phyloP scores from a whole-genome alignment of 2,113 vertebrate species.

The Trogon surrucura region DNA sequence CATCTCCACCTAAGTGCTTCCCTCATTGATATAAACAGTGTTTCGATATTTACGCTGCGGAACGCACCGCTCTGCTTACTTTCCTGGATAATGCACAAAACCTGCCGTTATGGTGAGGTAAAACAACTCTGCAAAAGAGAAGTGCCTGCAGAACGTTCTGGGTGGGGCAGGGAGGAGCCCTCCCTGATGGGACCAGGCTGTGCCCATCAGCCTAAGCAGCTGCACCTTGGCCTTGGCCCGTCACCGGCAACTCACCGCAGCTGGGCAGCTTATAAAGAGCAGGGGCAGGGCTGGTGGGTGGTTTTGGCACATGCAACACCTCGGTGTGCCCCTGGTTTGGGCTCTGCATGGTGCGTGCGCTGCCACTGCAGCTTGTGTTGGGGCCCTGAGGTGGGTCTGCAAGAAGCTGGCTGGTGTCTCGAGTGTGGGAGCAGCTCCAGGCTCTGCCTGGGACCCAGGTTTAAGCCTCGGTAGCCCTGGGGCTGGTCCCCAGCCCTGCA shows the following conservation, averaged over 20 bases:
- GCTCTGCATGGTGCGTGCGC: rapidly evolving
- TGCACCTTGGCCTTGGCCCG: neutral
- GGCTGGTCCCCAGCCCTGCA: neutral
- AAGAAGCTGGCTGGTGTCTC: rapidly evolving
- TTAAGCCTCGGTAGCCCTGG: neutral
- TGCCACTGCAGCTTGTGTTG: rapidly evolving
- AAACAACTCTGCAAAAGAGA: rapidly evolving
- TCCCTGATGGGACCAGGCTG: neutral
- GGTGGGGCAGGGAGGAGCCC: neutral
- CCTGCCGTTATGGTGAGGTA: neutral
- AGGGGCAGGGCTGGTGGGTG: rapidly evolving
- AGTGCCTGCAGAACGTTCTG: neutral
- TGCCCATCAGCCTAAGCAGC: neutral
- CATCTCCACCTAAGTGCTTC: slow-evolving; percentile 40
- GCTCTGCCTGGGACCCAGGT: neutral
- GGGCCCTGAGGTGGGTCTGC: neutral
- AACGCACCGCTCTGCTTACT: neutral
- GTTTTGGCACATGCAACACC: rapidly evolving
- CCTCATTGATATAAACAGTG: slow-evolving; percentile 28
- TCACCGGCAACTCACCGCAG: neutral
- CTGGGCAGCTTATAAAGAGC: neutral
- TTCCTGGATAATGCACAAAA: neutral
- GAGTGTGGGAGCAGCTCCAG: rapidly evolving
- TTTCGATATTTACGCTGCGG: neutral
- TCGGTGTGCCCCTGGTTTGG: rapidly evolving